Conservation (phyloP, 2,797 vertebrate species). For the Pangasius macronema region DNA sequence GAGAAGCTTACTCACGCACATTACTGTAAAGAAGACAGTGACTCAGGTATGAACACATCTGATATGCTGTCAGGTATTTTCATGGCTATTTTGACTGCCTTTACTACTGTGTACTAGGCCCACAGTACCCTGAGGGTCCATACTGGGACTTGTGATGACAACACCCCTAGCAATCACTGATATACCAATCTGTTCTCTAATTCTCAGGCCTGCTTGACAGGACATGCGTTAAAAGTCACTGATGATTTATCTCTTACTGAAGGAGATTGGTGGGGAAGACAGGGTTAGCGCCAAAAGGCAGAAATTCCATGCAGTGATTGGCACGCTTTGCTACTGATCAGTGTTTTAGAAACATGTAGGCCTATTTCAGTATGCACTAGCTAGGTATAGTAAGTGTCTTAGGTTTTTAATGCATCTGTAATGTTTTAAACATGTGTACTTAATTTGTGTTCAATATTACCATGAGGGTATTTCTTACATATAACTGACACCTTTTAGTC, state of each 20-base stretch:
- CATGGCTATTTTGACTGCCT: constrained; percentile 42
- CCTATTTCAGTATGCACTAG: neutral
- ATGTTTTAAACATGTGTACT: neutral
- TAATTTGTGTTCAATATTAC: neutral
- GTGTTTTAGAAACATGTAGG: constrained; percentile 3
- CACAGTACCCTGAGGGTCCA: constrained; percentile 28
- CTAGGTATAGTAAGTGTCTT: neutral
- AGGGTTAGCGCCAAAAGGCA: constrained; percentile 12
- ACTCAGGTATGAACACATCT: constrained; percentile 45
- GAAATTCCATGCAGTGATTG: constrained; percentile 30
- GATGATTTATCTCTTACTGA: constrained; percentile 48
- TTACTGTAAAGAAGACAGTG: constrained; percentile 41
- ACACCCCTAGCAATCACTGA: constrained; percentile 32
- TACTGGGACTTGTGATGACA: constrained; percentile 47
- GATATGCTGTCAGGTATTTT: constrained; percentile 38
- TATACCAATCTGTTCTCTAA: constrained; percentile 41
- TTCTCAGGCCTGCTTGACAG: constrained; percentile 47
- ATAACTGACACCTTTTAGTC: neutral
- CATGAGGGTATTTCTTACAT: neutral
- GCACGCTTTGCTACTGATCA: constrained; percentile 28
- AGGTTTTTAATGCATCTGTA: neutral
- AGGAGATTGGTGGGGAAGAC: constrained; percentile 15
- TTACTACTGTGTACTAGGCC: constrained; percentile 33
- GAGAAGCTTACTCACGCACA: constrained; percentile 26
- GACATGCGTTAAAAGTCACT: constrained; percentile 50